Evolutionary conservation across 2,888 invertebrate genomes (phyloP).

Genomic region (Nephrocerus scutellatus): DNA sequence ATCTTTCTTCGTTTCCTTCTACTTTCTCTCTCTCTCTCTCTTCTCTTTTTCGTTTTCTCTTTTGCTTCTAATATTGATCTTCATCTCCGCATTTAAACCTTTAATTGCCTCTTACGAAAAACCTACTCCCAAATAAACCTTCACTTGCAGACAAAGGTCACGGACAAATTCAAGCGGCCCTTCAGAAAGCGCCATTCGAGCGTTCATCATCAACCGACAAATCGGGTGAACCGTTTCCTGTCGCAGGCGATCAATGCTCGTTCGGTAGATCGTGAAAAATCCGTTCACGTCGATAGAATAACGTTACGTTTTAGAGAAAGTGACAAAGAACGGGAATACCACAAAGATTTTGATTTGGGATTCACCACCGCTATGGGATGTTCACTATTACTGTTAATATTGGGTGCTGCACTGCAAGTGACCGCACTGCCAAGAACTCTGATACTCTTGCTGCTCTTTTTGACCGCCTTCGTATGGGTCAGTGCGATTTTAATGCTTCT

Average conservation of each 20-base stretch:
- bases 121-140: slow-evolving; percentile 6
- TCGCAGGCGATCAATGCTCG: slow-evolving; percentile 86
- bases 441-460: slow-evolving; percentile 73
- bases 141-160: slow-evolving; percentile 77
- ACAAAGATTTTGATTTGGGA: slow-evolving; percentile 75
- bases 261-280: slow-evolving; percentile 83
- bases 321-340: slow-evolving; percentile 82
- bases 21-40: neutral
- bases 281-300: slow-evolving; percentile 76
- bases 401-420: slow-evolving; percentile 66
- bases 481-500: slow-evolving; percentile 78
- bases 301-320: slow-evolving; percentile 80
- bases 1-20: slow-evolving; percentile 6
- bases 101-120: too few species aligned
- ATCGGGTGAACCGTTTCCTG: slow-evolving; percentile 86
- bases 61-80: too few species aligned
- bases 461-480: slow-evolving; percentile 87
- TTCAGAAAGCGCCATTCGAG: slow-evolving; percentile 82
- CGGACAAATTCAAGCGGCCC: slow-evolving; percentile 80
- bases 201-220: slow-evolving; percentile 81
- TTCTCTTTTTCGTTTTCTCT: slow-evolving; percentile 2
- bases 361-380: slow-evolving; percentile 78
- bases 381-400: slow-evolving; percentile 65
- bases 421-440: slow-evolving; percentile 77
- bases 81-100: too few species aligned